Base-by-base conservation (phyloP, 1,140 invertebrate genomes). In the Trichonephila inaurata region DNA sequence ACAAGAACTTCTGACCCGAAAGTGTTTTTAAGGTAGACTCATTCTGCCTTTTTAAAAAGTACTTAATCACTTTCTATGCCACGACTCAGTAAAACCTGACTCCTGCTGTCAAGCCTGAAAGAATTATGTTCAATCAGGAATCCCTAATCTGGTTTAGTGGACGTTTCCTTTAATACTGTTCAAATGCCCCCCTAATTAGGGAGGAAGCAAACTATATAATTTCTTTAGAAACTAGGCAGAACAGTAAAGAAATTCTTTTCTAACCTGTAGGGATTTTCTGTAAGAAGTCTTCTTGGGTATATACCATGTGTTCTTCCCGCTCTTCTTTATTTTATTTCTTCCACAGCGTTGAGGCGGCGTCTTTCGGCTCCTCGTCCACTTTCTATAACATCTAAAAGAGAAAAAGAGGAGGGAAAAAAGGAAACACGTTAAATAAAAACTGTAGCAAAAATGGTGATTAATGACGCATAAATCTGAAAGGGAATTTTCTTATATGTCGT, bases 81-180 rank as follows among this genome's bases (percentile, higher is more conserved):
- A 14, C 40, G 28, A 33, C 88, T 44, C 88, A 58, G 72, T 10
- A 18, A 24, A 33, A 14, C 10, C n/a, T 89, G 69, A 77, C 66
- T 72, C 88, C 51, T 28, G 88, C 21, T 88, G 86, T 88, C 86
- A 88, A 58, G 60, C n/a, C 21, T 64, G 61, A 28, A 88, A 88
- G 88, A 89, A 89, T 89, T 89, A 89, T 61, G 66, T 60, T 89
- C 88, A 58, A 72, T 89, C 62, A 72, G 21, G 16, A 12, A 33
- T n/a, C 40, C 21, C 88, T 89, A 89, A 89, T 89, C 88, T 62
- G 33, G 40, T 89, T 89, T 89, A 58, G 21, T 88, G 33, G 86
- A 61, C 83, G 51, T 83, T 83, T 83, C 21, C n/a, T 24, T 85
- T 61, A 24, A 5, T 24, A 64, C 19, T 61, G 86, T 44, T 21